Base-by-base conservation (phyloP, 2,888 invertebrate species). In the Leucophenga maculata region DNA sequence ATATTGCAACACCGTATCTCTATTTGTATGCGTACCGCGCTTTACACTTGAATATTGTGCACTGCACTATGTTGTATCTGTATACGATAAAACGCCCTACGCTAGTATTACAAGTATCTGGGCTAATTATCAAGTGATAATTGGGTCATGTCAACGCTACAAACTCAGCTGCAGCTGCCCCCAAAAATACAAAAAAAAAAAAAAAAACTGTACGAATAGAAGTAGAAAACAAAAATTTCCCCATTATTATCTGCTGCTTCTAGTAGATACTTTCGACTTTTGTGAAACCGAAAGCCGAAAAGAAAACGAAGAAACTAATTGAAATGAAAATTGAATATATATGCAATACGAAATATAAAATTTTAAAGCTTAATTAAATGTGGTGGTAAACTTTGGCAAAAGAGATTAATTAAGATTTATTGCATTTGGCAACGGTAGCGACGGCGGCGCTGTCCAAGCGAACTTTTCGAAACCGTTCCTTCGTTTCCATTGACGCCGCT, bases 61-160 rank as follows among this genome's bases (percentile, higher is more conserved):
- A 11, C 11, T 39, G 39, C 39, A 39, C 11, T 39, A 3, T 32
- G 6, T 32, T 39, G 39, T 60, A 60, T 60, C 55, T 55, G 18
- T 16, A 9, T 39, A 39, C 54, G 54, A 39, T 18, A 13, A 62
- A 62, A 44, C 62, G 46, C 62, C 46, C 44, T 62, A 18, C 6
- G 20, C 46, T 18, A 39, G 39, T 39, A 11, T 39, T 55, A 6
- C 9, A 14, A 20, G 78, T 77, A 77, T 75, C 76, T 78, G 75
- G 77, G 77, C 75, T 79, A 78, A 80, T 80, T 80, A 80, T 80
- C 75, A 77, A 75, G 76, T 78, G 77, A 80, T 80, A 80, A 80
- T 79, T 77, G 71, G 80, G 80, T 80, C 80, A 80, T 80, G 79
- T 77, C 79, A 80, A 76, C 78, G 39, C 31, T 14, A 46, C n/a